Evolutionary conservation across 2,113 vertebrate genomes (phyloP), one percentile per base, ranked within the genome.

Genomic region (Cisticola juncidis): DNA sequence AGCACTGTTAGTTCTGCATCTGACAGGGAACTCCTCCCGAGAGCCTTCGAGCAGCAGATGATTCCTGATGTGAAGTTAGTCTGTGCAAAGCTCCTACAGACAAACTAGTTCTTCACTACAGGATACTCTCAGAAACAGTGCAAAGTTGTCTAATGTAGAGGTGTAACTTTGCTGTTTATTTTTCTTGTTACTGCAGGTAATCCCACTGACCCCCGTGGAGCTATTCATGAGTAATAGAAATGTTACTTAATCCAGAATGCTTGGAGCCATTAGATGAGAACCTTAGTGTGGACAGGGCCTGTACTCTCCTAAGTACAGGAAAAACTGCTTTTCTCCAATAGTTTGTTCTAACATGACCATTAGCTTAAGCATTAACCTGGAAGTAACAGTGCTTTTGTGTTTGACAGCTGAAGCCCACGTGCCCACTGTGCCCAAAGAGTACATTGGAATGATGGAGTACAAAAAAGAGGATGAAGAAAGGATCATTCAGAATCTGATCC

Each of bases 371-470:
- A 7, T 26, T 64, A 68, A 26, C 48, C 26, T 93, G 64, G 51
- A 17, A 45, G 21, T 94, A 66, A 96, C 54, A 42, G 6, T 61
- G 66, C 22, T 73, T 90, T 88, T 86, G 9, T 94, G 33, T 94
- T 92, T 61, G 76, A 45, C 97, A 99, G 99, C 95, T 81, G 98
- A 98, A 86, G 96, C 90, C 28, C 91, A 60, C 7, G 60, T 51
- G 5, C 95, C 94, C 66, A 3, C 94, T 16, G 92, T 94, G 60
- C 95, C 98, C 36, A 99, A 98, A 81, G 99, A 99, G 51, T 99
- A 98, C 92, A 92, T 99, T 17, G 99, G 99, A 85, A 99, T 99
- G 99, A 96, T 99, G 98, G 98, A 99, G 83, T 99, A 98, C 97
- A 98, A 97, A 92, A 98, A 93, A 78, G 99, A 99, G 58, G 98